phyloP scores from a whole-genome alignment of 37 sponge, comb jelly and placozoan genomes.

The Dysidea cf. avara region DNA sequence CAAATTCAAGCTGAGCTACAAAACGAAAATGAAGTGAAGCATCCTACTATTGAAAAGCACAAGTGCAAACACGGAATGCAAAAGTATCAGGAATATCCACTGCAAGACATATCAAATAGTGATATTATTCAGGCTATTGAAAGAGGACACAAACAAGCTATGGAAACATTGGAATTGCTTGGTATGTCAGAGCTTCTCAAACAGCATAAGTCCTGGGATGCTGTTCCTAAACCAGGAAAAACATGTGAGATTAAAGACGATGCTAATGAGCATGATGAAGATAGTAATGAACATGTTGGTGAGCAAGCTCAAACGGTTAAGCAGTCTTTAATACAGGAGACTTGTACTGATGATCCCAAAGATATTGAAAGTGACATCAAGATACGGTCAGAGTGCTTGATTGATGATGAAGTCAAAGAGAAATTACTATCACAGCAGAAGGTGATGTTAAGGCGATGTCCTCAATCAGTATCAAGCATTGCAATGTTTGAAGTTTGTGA shows the following conservation, averaged over 20 bases:
- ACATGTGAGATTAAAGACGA: not conserved
- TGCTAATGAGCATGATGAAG: slow-evolving; percentile 8
- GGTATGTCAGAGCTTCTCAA: slow-evolving; percentile 12
- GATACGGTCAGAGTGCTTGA: too few species aligned
- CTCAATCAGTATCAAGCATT: too few species aligned
- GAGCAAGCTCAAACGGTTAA: slow-evolving; percentile 11
- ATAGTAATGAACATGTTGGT: slow-evolving; percentile 17
- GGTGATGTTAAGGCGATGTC: too few species aligned
- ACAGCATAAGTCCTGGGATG: not conserved
- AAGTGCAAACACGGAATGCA: not conserved
- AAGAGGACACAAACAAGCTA: slow-evolving; percentile 18
- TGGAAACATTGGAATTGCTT: slow-evolving; percentile 23
- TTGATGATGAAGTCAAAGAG: too few species aligned
- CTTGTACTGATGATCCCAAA: too few species aligned
- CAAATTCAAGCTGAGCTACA: slow-evolving; percentile 30
- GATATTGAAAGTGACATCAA: too few species aligned
- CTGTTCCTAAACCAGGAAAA: too few species aligned
- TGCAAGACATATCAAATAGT: not conserved
- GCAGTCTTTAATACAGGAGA: too few species aligned
- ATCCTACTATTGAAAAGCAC: slow-evolving; percentile 5
- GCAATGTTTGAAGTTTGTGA: too few species aligned
- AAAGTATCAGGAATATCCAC: not conserved
- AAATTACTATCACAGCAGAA: too few species aligned
- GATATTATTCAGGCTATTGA: slow-evolving; percentile 12
- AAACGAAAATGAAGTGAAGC: not conserved